A percentile compares a stretch with the other conserved stretches of the same genome.
These are phyloP conservation scores for Pyrocoelia pectoralis DNA, from an alignment of 2,888 invertebrate genomes.

Conservation along the genomic window DNA sequence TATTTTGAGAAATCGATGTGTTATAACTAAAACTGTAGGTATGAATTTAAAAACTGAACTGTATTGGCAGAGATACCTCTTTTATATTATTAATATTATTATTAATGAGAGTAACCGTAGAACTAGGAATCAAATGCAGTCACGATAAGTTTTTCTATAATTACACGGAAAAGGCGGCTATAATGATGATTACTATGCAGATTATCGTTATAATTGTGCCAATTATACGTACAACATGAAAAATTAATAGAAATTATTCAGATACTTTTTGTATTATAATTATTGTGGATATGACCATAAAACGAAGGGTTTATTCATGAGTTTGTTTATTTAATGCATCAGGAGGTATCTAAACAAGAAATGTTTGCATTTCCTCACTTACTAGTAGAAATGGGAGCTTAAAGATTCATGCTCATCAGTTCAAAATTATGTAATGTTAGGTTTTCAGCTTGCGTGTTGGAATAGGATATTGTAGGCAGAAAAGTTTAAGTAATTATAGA, in stretches of 20 bases:
- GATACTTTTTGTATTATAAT: slow-evolving; percentile 2
- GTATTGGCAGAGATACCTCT: neutral
- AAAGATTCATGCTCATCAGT: slow-evolving; percentile 35
- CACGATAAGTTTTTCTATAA: slow-evolving; percentile 56
- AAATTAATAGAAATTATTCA: slow-evolving; percentile 35
- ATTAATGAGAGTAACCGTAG: slow-evolving; percentile 17
- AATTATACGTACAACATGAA: slow-evolving; percentile 45
- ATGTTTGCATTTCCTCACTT: slow-evolving; percentile 31
- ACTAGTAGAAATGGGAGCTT: slow-evolving; percentile 24
- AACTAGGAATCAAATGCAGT: slow-evolving; percentile 54
- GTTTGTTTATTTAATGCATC: slow-evolving; percentile 19
- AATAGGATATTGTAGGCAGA: slow-evolving; percentile 33
- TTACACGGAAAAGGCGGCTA: slow-evolving; percentile 50
- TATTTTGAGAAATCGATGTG: no score
- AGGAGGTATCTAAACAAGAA: slow-evolving; percentile 19
- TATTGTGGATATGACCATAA: neutral
- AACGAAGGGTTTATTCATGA: no score
- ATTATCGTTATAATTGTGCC: slow-evolving; percentile 50
- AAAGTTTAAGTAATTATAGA: slow-evolving; percentile 37
- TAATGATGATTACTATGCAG: slow-evolving; percentile 55
- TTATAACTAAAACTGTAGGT: no score
- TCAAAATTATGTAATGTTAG: slow-evolving; percentile 32
- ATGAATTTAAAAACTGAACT: no score
- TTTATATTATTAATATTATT: no score
- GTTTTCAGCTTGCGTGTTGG: slow-evolving; percentile 38